Evolutionary conservation across 2,113 vertebrate species (phyloP).

Genomic region (Tautogolabrus adspersus): DNA sequence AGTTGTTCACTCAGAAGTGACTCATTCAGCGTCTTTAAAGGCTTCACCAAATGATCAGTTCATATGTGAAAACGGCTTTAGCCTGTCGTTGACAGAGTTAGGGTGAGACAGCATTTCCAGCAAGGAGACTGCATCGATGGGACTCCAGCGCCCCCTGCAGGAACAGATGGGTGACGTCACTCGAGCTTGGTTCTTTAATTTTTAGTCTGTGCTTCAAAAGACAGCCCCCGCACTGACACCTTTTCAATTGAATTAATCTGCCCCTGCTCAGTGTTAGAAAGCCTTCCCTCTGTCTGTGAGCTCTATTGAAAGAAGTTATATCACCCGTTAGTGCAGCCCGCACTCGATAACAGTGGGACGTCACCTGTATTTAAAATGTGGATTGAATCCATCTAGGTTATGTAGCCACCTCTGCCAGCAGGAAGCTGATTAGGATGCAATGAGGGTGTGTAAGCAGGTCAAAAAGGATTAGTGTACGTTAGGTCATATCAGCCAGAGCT

Average conservation of each 20-base stretch:
- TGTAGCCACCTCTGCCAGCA: constrained; percentile 20
- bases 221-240: too few relatives aligned
- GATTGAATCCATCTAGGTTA: constrained; percentile 37
- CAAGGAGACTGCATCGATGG: too few relatives aligned
- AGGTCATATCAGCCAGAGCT: constrained; percentile 42
- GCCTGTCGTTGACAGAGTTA: too few relatives aligned
- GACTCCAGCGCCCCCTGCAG: too few relatives aligned
- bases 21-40: constrained; percentile 9
- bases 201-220: too few relatives aligned
- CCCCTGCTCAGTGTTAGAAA: too few relatives aligned
- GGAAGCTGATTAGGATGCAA: constrained; percentile 20
- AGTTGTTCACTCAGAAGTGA: constrained; percentile 4
- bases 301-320: not conserved
- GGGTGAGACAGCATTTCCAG: too few relatives aligned
- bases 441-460: constrained; percentile 39
- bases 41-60: not conserved
- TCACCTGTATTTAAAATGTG: constrained; percentile 19
- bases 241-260: too few relatives aligned
- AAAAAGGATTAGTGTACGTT: constrained; percentile 56
- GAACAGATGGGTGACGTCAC: too few relatives aligned
- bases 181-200: too few relatives aligned
- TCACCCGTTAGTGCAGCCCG: not conserved
- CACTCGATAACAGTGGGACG: constrained; percentile 1
- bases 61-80: too few relatives aligned
- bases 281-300: too few relatives aligned